phyloP scores from a whole-genome alignment of 2,797 vertebrate species.

The Champsocephalus esox region DNA sequence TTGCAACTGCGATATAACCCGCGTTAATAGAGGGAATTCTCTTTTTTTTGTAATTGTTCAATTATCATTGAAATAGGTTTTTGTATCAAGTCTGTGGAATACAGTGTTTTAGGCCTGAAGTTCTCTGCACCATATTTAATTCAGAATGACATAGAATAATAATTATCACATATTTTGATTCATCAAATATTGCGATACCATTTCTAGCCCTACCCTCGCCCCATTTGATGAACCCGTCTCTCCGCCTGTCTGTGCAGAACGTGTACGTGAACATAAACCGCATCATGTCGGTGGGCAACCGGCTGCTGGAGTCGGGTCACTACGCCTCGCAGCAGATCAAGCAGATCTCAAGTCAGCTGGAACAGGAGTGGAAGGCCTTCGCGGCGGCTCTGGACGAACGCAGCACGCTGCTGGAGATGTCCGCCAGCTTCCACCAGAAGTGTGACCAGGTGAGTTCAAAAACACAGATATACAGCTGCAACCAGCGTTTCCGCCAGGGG shows the following conservation, averaged over 20 bases:
- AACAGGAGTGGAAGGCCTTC: conserved; percentile 98
- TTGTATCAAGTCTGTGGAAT: too few species aligned
- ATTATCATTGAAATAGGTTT: too few species aligned
- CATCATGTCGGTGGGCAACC: conserved; percentile 98
- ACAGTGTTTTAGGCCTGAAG: too few species aligned
- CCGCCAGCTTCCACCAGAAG: conserved; percentile 96
- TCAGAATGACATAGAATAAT: too few species aligned
- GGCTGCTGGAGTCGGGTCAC: conserved; percentile 96
- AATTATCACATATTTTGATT: too few species aligned
- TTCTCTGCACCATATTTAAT: too few species aligned
- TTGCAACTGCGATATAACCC: too few species aligned
- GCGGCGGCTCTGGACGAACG: conserved; percentile 97
- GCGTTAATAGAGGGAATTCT: too few species aligned
- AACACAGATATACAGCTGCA: neutral
- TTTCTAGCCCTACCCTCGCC: too few species aligned
- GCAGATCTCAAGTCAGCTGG: conserved; percentile 96
- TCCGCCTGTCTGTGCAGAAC: conserved; percentile 81
- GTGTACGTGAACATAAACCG: conserved; percentile 99
- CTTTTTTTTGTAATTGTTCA: too few species aligned
- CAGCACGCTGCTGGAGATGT: conserved; percentile 97
- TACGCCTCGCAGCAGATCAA: conserved; percentile 99
- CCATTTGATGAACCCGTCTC: neutral
- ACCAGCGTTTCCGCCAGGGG: neutral
- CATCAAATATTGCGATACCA: too few species aligned
- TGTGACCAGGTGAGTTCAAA: conserved; percentile 90